Evolutionary conservation across 2,888 invertebrate species (phyloP).

Genomic region (Epinotia nisella): DNA sequence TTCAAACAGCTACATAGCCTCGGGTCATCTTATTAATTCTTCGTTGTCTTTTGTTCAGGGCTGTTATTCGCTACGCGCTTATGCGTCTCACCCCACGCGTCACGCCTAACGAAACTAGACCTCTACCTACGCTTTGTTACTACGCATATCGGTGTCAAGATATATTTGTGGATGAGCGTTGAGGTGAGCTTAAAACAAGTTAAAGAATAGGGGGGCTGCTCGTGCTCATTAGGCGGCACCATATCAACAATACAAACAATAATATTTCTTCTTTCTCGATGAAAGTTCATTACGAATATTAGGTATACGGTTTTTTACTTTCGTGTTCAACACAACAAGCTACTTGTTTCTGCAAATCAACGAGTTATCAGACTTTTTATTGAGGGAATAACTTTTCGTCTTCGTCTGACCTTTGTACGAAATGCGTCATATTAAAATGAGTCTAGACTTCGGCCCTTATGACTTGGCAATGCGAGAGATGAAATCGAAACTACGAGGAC

Average conservation of each 20-base stretch:
- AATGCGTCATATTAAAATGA: slow-evolving; percentile 18
- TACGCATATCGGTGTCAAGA: no score
- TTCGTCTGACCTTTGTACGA: not conserved
- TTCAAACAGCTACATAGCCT: not conserved
- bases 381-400: not conserved
- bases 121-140: no score
- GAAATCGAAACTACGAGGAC: slow-evolving; percentile 31
- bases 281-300: not conserved
- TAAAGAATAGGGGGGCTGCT: no score
- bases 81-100: no score
- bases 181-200: no score
- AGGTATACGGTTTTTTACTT: not conserved
- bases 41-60: not conserved
- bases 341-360: not conserved
- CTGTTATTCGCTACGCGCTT: no score
- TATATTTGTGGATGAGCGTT: no score
- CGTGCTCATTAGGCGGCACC: slow-evolving; percentile 7
- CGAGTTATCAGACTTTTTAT: not conserved
- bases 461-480: slow-evolving; percentile 55
- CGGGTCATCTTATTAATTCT: not conserved
- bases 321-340: not conserved
- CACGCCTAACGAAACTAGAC: no score
- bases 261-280: not conserved
- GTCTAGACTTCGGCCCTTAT: slow-evolving; percentile 44
- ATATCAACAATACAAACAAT: not conserved